phyloP scores from a whole-genome alignment of 2,888 invertebrate genomes.

The Vannuccia rotundouncinata region DNA sequence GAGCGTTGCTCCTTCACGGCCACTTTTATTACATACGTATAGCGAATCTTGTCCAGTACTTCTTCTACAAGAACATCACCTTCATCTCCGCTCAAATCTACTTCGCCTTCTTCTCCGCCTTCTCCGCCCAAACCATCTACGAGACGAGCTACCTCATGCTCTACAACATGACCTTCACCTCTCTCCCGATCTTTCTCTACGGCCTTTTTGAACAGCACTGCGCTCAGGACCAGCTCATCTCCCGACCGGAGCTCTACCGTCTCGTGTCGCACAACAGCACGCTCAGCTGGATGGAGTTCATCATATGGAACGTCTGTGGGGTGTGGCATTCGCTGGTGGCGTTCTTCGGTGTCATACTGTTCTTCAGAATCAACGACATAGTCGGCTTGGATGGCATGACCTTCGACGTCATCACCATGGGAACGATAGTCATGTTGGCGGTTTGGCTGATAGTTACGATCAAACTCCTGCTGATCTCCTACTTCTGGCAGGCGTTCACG shows the following conservation, averaged over 20 bases:
- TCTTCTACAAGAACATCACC: slow-evolving; percentile 77
- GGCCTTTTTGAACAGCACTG: slow-evolving; percentile 71
- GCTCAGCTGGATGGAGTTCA: slow-evolving; percentile 34
- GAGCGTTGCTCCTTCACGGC: slow-evolving; percentile 71
- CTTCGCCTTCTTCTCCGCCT: slow-evolving; percentile 58
- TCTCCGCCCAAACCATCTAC: slow-evolving; percentile 58
- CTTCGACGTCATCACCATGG: slow-evolving; percentile 32
- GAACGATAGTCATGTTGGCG: slow-evolving; percentile 24
- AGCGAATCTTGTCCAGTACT: slow-evolving; percentile 70
- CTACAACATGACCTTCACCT: slow-evolving; percentile 71
- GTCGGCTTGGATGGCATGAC: slow-evolving; percentile 47
- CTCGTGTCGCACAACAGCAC: slow-evolving; percentile 2
- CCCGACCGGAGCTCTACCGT: slow-evolving; percentile 66
- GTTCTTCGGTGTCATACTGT: slow-evolving; percentile 50
- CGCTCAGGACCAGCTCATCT: slow-evolving; percentile 59
- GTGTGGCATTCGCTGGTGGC: slow-evolving; percentile 54
- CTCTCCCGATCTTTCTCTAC: slow-evolving; percentile 68
- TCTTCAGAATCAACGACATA: slow-evolving; percentile 45
- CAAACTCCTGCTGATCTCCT: slow-evolving; percentile 48
- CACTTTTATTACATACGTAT: slow-evolving; percentile 74
- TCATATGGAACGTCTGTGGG: slow-evolving; percentile 61
- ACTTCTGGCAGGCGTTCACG: slow-evolving; percentile 48
- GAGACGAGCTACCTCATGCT: slow-evolving; percentile 70
- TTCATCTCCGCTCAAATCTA: slow-evolving; percentile 65
- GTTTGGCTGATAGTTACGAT: slow-evolving; percentile 29